Base-by-base conservation (phyloP, 2,888 invertebrate genomes). In the Phengaris arion region DNA sequence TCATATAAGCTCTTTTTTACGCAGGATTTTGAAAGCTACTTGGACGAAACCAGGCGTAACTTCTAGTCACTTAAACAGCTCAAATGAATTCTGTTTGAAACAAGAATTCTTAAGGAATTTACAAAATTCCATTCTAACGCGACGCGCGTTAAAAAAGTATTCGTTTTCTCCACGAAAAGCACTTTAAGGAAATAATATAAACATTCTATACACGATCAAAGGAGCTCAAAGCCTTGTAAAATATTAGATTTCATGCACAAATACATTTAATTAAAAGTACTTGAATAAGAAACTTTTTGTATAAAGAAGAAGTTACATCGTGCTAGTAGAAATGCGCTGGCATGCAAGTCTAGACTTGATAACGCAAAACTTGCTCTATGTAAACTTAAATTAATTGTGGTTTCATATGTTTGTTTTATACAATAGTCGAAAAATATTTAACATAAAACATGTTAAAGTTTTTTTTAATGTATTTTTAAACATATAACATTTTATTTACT, bases 171-270 rank as follows among this genome's bases (percentile, higher is more conserved):
- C 15, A 10, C 12, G 51, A 4, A 9, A 70, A 70, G 51, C 51
- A 51, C 22, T 70, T 52, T 9, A 51, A 51, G 15, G 70, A 22
- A 70, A 70, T 45, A 45, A 10, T 35, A 68, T 69, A 70, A 51
- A 70, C 70, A 12, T 64, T 59, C 22, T 64, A 64, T 13, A 64
- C 35, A 64, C 64, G 64, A 35, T 64, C 64, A 64, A 64, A 64
- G 45, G 45, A 35, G 12, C 64, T 64, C 45, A 64, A 64, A 64
- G 64, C 64, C 35, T 64, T 64, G 64, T 64, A 64, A 64, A 64
- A 64, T 64, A 64, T 64, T 64, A 64, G 64, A 64, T 64, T 64
- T 64, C 64, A 64, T 64, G 64, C 64, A 45, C 64, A 64, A 64
- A 64, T 45, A 64, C 64, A 64, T 64, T 64, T 64, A 64, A 64